Base-by-base conservation (phyloP, 2,113 vertebrate genomes). In the Chrysochloris asiatica region DNA sequence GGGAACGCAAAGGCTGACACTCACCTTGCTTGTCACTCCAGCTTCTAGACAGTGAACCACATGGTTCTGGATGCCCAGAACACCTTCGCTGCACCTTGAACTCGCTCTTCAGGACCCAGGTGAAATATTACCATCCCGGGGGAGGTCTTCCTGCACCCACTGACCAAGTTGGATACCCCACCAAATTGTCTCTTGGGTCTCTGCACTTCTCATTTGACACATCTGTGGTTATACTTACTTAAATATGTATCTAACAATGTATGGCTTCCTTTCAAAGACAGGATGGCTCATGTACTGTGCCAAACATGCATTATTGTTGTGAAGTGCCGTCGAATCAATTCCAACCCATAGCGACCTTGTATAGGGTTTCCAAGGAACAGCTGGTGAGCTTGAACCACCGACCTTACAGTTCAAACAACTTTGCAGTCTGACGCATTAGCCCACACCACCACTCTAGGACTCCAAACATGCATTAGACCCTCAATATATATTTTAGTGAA, bases 251-350 rank as follows among this genome's bases (percentile, higher is more conserved):
- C n/a, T n/a, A n/a, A n/a, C n/a, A n/a, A 41, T 1, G 3, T 50
- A n/a, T 47, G 41, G 65, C 36, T 83, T 92, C 79, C 59, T 71
- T 83, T 59, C 78, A 87, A 8, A 43, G 71, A n/a, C n/a, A n/a
- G n/a, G n/a, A n/a, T n/a, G n/a, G n/a, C 11, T 30, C 36, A 24
- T 16, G 26, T 81, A 75, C 48, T n/a, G 10, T 63, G 48, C 73
- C 50, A 67, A n/a, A n/a, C n/a, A n/a, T n/a, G n/a, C n/a, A n/a
- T n/a, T n/a, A n/a, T n/a, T n/a, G n/a, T n/a, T n/a, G n/a, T n/a
- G n/a, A n/a, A n/a, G n/a, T n/a, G n/a, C n/a, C n/a, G n/a, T n/a
- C n/a, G n/a, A n/a, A n/a, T n/a, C n/a, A n/a, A n/a, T n/a, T n/a
- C n/a, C n/a, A n/a, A n/a, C n/a, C n/a, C n/a, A n/a, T n/a, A n/a